Conservation (phyloP, 1,140 invertebrate species). For the Sycophila sp. region DNA sequence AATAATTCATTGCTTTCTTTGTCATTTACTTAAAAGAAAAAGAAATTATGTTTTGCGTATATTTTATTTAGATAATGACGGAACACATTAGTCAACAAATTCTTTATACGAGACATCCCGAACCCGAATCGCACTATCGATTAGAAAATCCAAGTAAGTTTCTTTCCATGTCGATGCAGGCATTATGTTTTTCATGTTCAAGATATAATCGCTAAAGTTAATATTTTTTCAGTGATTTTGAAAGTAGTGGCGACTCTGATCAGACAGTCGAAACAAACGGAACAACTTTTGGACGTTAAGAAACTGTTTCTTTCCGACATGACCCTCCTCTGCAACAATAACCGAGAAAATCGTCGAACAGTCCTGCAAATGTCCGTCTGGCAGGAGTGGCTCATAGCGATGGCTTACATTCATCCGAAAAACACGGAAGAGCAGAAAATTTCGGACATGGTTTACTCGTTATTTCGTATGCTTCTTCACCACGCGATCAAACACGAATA, state of each 20-base stretch:
- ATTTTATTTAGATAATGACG: constrained; percentile 82
- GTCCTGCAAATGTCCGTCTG: constrained; percentile 99
- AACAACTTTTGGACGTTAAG: constrained; percentile 92
- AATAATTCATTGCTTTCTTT: background rate
- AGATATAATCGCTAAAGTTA: no score
- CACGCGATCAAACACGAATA: constrained; percentile 99
- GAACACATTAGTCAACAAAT: constrained; percentile 97
- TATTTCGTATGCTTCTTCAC: constrained; percentile 97
- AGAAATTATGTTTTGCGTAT: no score
- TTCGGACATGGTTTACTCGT: constrained; percentile 97
- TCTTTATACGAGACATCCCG: constrained; percentile 88
- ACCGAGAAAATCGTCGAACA: constrained; percentile 94
- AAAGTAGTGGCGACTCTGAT: constrained; percentile 98
- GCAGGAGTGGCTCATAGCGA: constrained; percentile 99
- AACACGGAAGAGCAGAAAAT: constrained; percentile 95
- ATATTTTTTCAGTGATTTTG: constrained; percentile 85
- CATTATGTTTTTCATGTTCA: no score
- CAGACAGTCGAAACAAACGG: constrained; percentile 93
- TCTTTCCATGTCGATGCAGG: no score
- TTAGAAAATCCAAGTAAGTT: constrained; percentile 96
- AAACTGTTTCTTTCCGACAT: constrained; percentile 97
- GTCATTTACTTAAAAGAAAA: no score
- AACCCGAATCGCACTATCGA: constrained; percentile 93
- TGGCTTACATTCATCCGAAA: constrained; percentile 97
- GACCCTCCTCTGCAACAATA: constrained; percentile 96